phyloP scores from a whole-genome alignment of 2,888 invertebrate genomes.

The Labia minor region DNA sequence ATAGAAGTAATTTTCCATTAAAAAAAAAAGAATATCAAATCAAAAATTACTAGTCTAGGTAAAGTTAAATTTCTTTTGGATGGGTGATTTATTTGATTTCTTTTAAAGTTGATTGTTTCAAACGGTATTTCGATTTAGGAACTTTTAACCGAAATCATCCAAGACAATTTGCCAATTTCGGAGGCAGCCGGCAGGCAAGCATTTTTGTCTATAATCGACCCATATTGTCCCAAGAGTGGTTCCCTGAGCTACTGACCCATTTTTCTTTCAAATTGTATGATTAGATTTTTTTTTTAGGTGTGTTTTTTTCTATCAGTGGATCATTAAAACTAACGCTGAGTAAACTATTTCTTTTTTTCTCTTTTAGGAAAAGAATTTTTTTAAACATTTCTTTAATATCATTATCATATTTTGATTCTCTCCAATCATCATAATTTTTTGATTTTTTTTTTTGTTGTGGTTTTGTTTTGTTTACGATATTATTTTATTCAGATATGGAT shows the following conservation, averaged over 20 bases:
- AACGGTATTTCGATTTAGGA: not conserved
- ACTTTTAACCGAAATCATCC: not conserved
- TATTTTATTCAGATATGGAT: not conserved
- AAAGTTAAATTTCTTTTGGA: not conserved
- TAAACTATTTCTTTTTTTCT: not conserved
- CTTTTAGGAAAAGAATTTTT: not conserved
- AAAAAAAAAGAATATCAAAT: no score
- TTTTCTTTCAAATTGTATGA: slow-evolving; percentile 3
- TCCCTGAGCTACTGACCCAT: not conserved
- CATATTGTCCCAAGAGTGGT: not conserved
- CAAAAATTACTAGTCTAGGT: not conserved
- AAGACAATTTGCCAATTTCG: slow-evolving; percentile 1
- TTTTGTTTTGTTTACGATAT: no score
- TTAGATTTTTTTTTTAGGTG: not conserved
- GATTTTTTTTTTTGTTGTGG: not conserved
- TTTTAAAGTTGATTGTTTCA: not conserved
- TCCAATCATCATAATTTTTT: not conserved
- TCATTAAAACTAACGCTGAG: not conserved
- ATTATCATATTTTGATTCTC: not conserved
- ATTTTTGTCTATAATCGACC: not conserved
- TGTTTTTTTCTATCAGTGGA: not conserved
- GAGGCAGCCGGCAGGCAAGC: slow-evolving; percentile 8
- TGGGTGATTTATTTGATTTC: not conserved
- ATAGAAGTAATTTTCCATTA: no score
- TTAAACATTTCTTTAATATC: not conserved